Evolutionary conservation across 2,797 vertebrate genomes (phyloP), one percentile per base, ranked within the genome.

Genomic region (Sebastes baramenuke): DNA sequence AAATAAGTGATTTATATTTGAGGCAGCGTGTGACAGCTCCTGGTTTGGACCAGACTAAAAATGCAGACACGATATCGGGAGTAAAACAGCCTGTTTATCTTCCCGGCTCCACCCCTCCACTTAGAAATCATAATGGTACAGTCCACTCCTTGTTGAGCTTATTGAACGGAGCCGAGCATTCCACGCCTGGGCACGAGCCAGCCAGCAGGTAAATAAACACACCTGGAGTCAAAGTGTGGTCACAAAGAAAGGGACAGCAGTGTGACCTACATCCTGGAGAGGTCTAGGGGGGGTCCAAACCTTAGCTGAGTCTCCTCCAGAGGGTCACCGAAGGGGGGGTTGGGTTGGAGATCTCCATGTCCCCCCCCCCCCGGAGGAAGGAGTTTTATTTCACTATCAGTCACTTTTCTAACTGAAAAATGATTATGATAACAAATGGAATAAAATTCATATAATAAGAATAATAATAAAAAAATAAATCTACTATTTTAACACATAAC

Each of bases 121-220:
- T 0, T 3, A 1, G 10, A 22, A 4, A 0, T 6, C 54, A 6
- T 2, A 18, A 22, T 96, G 95, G 95, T 96, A 92, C 87, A 13
- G 75, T 72, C 93, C 92, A 76, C 2, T 46, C 65, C 87, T 79
- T 67, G 84, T 85, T 42, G 78, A 79, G 86, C 87, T 81, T n/a
- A 82, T 88, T 88, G 82, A 88, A 72, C 81, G 36, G 85, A 75
- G 56, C 22, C 56, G 61, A 84, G 83, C 77, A 29, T 88, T 90
- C 91, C 32, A 79, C 79, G 67, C 58, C 62, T 66, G 83, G 67
- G 38, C 27, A 2, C 36, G 52, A 71, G 70, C 22, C 79, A 68
- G 72, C n/a, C 79, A 76, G 65, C 77, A 80, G 80, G 83, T 88
- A 87, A 84, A 90, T 58, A 88, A 88, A 84, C 78, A 49, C 69